A percentile compares a stretch with the other conserved stretches of the same genome.
phyloP scores from a whole-genome alignment of 2,113 vertebrate species.

The Argyrosomus japonicus region DNA sequence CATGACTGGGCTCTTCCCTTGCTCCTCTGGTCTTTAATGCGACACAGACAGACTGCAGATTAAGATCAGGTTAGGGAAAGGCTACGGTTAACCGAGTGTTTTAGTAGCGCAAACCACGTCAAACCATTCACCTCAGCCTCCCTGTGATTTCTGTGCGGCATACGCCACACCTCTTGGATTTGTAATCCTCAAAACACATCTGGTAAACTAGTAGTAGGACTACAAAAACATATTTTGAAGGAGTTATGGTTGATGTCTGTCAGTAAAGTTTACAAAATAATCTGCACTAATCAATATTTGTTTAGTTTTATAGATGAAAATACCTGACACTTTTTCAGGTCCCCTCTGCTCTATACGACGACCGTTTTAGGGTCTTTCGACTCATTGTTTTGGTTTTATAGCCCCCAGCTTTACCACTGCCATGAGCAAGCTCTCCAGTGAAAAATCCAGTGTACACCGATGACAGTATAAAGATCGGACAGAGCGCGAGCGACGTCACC shows the following conservation, averaged over 20 bases:
- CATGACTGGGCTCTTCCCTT: not conserved
- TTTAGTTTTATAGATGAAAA: too few relatives aligned
- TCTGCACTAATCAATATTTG: not conserved
- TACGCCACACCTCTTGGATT: not conserved
- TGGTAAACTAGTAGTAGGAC: too few relatives aligned
- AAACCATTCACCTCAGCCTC: not conserved
- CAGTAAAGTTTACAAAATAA: not conserved
- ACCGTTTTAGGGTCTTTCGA: not conserved
- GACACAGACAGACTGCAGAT: not conserved
- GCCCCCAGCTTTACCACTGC: not conserved
- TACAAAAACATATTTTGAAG: not conserved
- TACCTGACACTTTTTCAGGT: not conserved
- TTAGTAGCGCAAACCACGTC: not conserved
- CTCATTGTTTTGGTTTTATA: not conserved
- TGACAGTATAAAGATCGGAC: too few relatives aligned
- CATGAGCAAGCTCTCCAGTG: not conserved
- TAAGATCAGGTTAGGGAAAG: not conserved
- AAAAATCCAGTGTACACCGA: not conserved
- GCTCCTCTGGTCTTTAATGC: not conserved
- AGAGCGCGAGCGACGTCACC: too few relatives aligned
- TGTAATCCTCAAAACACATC: not conserved
- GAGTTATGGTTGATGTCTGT: not conserved
- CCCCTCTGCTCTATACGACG: not conserved
- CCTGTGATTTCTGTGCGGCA: too few relatives aligned
- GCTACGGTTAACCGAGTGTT: not conserved